phyloP scores from a whole-genome alignment of 2,888 invertebrate genomes.

The Dione vanillae region DNA sequence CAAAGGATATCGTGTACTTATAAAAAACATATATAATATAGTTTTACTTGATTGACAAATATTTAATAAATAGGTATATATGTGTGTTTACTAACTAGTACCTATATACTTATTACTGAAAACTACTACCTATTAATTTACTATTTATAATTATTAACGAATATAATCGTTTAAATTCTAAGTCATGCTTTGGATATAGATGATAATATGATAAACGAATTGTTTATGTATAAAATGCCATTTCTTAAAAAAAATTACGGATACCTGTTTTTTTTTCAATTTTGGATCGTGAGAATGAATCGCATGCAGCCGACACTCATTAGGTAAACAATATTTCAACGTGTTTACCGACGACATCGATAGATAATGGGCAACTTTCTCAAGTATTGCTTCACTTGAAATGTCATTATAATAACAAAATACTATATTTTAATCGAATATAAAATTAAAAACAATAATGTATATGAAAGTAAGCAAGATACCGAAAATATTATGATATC shows the following conservation, averaged over 20 bases:
- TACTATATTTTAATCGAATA: neutral
- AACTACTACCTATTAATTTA: neutral
- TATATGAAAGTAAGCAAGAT: neutral
- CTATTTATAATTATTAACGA: constrained; percentile 1
- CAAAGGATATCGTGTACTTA: neutral
- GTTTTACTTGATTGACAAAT: no score
- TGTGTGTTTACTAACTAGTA: no score
- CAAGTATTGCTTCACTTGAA: constrained; percentile 26
- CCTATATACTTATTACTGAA: no score
- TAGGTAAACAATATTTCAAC: constrained; percentile 74
- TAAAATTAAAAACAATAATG: neutral
- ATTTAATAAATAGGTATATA: no score
- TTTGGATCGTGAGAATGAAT: constrained; percentile 79
- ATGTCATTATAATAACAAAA: neutral
- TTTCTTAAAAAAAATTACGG: constrained; percentile 74
- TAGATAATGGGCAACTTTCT: constrained; percentile 37
- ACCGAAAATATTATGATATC: constrained; percentile 34
- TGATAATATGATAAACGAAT: constrained; percentile 68
- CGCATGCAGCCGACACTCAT: constrained; percentile 72
- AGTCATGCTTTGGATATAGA: constrained; percentile 48
- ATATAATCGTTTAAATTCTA: constrained; percentile 54
- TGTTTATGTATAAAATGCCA: constrained; percentile 79
- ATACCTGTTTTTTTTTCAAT: constrained; percentile 63
- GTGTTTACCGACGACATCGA: constrained; percentile 60
- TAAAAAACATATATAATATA: no score